Percentiles rank a stretch among this genome's conserved stretches.
These are phyloP conservation scores for Apamea sordens DNA, from an alignment of 2,888 invertebrate species.

Conservation along the genomic window DNA sequence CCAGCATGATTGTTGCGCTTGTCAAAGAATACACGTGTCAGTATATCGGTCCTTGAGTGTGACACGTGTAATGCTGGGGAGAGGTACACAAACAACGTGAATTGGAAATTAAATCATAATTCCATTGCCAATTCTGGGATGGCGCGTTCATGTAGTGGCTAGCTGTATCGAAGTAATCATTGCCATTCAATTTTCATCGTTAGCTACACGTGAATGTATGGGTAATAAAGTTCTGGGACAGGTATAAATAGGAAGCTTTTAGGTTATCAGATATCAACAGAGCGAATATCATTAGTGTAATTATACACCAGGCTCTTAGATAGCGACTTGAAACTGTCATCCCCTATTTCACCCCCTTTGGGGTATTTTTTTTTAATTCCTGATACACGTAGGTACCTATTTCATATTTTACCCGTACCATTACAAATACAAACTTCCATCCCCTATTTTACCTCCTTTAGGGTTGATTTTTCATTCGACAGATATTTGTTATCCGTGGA, in stretches of 20 bases:
- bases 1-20: background rate
- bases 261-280: background rate
- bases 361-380: background rate
- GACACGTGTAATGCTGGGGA: constrained; percentile 11
- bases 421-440: background rate
- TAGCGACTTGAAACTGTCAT: background rate
- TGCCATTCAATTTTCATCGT: constrained; percentile 11
- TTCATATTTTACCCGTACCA: background rate
- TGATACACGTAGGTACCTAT: background rate
- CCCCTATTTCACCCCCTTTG: background rate
- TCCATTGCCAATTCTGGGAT: background rate
- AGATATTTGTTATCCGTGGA: no score
- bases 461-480: no score
- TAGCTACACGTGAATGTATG: background rate
- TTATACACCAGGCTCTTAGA: background rate
- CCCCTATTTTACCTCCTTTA: background rate
- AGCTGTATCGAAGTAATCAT: constrained; percentile 5
- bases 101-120: constrained; percentile 52
- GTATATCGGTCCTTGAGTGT: constrained; percentile 1
- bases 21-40: constrained; percentile 34
- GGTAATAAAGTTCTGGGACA: background rate
- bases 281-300: background rate
- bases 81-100: constrained; percentile 27
- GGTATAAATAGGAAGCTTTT: background rate
- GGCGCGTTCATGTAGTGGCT: background rate